These are phyloP conservation scores for Hemitrygon akajei DNA, from an alignment of 2,797 vertebrate genomes.

Conservation along the genomic window DNA sequence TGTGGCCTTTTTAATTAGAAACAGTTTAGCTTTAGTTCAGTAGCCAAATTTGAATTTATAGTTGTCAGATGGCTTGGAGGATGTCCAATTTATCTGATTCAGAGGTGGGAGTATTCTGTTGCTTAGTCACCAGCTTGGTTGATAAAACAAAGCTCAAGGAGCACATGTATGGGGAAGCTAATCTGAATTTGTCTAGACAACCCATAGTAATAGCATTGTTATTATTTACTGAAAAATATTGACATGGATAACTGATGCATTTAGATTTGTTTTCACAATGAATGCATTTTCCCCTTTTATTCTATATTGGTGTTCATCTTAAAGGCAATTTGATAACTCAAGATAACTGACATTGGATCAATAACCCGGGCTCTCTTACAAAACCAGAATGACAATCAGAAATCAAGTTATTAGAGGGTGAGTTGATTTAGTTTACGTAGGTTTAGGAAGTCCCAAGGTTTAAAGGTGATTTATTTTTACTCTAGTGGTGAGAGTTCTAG, in stretches of 20 bases:
- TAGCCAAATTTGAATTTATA: slow-evolving; percentile 62
- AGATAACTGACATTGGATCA: too few relatives aligned
- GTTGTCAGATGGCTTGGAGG: slow-evolving; percentile 55
- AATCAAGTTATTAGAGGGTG: neutral
- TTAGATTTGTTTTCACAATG: neutral
- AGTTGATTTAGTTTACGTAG: too few relatives aligned
- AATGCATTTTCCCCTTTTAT: neutral
- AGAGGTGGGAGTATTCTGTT: slow-evolving; percentile 54
- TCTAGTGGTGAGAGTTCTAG: too few relatives aligned
- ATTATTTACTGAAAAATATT: slow-evolving; percentile 30
- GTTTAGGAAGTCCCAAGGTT: too few relatives aligned
- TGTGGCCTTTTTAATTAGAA: slow-evolving; percentile 34
- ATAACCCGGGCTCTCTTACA: neutral
- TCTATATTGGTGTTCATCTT: neutral
- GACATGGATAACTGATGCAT: neutral
- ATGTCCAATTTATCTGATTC: slow-evolving; percentile 57
- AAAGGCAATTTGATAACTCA: neutral
- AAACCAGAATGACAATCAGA: neutral
- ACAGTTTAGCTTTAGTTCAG: slow-evolving; percentile 49
- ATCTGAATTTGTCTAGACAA: slow-evolving; percentile 68
- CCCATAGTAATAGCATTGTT: slow-evolving; percentile 40
- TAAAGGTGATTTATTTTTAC: too few relatives aligned
- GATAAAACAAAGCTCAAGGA: slow-evolving; percentile 59
- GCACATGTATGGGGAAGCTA: slow-evolving; percentile 64
- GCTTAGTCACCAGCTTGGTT: slow-evolving; percentile 65